These are phyloP conservation scores for Oplegnathus fasciatus DNA, from an alignment of 2,113 vertebrate genomes.

Conservation along the genomic window DNA sequence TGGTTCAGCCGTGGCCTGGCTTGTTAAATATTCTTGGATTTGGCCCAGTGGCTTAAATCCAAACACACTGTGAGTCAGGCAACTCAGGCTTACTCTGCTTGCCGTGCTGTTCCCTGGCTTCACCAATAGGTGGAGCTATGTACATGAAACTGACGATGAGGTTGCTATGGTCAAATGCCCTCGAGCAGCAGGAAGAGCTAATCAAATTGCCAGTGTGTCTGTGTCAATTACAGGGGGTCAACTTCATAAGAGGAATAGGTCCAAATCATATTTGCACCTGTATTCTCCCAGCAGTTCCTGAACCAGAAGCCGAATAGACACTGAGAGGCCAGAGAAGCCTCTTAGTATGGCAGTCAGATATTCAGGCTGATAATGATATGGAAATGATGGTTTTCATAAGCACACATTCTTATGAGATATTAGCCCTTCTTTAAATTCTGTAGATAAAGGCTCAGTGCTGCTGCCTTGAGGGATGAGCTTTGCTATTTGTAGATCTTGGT, in stretches of 20 bases:
- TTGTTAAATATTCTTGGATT: constrained; percentile 61
- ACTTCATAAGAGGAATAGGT: constrained; percentile 78
- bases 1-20: constrained; percentile 12
- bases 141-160: constrained; percentile 76
- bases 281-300: constrained; percentile 59
- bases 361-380: constrained; percentile 70
- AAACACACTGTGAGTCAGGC: constrained; percentile 49
- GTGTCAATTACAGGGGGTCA: constrained; percentile 80
- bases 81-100: constrained; percentile 31
- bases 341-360: constrained; percentile 58
- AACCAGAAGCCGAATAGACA: constrained; percentile 53
- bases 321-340: constrained; percentile 26
- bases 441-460: constrained; percentile 69
- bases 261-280: constrained; percentile 78
- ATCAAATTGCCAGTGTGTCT: constrained; percentile 80
- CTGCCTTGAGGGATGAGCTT: constrained; percentile 77
- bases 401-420: constrained; percentile 77
- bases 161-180: constrained; percentile 69
- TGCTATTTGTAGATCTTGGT: constrained; percentile 77
- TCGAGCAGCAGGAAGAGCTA: constrained; percentile 75
- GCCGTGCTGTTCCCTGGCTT: constrained; percentile 38
- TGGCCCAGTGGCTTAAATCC: constrained; percentile 38
- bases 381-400: constrained; percentile 77
- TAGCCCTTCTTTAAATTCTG: constrained; percentile 65
- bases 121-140: constrained; percentile 83